Conservation (phyloP, 2,113 vertebrate species). For the Ursus arctos region DNA sequence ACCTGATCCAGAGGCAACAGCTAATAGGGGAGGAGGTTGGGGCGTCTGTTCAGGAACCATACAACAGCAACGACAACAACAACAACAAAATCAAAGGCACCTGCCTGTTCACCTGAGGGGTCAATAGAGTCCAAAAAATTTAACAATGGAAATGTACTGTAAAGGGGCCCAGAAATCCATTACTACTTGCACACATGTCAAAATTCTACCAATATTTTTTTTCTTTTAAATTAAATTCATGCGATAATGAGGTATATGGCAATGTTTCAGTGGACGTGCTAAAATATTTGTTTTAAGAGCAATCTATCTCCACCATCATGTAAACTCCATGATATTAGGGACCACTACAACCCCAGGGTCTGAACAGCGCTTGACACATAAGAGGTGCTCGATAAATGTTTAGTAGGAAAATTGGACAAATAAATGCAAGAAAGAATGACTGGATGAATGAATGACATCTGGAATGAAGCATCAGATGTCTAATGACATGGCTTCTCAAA, state of each 20-base stretch:
- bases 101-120: neutral
- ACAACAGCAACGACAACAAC: neutral
- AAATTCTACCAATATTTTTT: neutral
- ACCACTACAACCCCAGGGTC: neutral
- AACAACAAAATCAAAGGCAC: neutral
- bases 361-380: neutral
- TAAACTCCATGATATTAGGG: neutral
- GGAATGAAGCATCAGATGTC: neutral
- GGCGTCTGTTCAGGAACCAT: neutral
- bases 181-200: neutral
- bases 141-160: neutral
- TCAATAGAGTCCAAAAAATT: neutral
- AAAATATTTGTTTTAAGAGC: neutral
- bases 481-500: neutral
- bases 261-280: neutral
- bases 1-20: neutral
- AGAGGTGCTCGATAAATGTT: neutral
- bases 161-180: neutral
- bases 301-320: neutral
- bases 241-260: neutral
- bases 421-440: neutral
- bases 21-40: neutral
- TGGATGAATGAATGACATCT: neutral
- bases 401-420: neutral
- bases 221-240: neutral